Percentiles rank a stretch among this genome's conserved stretches.
Conservation (phyloP, 2,113 vertebrate species). For the Cheirogaleus medius region DNA sequence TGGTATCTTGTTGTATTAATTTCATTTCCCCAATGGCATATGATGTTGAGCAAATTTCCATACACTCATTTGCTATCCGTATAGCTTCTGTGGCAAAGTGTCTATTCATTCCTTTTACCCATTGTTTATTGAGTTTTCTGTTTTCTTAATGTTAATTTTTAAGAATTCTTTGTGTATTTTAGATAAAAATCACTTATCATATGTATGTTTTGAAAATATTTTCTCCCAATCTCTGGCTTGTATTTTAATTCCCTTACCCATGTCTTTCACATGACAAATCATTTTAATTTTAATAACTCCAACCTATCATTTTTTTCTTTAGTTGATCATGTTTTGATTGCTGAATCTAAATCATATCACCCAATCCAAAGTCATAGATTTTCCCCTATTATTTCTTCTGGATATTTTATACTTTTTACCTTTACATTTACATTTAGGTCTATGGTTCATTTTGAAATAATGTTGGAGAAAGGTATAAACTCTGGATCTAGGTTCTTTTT, state of each 20-base stretch:
- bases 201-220: background rate
- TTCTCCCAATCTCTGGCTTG: background rate
- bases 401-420: background rate
- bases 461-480: background rate
- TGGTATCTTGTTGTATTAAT: background rate
- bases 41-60: background rate
- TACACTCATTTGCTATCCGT: background rate
- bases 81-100: background rate
- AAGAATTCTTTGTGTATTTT: background rate
- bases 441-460: background rate
- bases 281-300: background rate
- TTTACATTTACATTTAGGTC: background rate
- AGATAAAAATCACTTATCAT: background rate
- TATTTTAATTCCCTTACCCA: background rate
- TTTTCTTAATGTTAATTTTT: background rate
- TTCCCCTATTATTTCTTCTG: background rate
- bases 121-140: background rate
- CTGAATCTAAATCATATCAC: background rate
- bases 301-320: background rate
- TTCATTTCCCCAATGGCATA: no score
- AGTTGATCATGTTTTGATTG: background rate
- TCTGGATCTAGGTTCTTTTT: background rate
- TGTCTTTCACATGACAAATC: background rate
- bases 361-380: background rate
- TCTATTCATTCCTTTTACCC: background rate